phyloP scores from a whole-genome alignment of 2,113 vertebrate genomes.

The Willisornis vidua region DNA sequence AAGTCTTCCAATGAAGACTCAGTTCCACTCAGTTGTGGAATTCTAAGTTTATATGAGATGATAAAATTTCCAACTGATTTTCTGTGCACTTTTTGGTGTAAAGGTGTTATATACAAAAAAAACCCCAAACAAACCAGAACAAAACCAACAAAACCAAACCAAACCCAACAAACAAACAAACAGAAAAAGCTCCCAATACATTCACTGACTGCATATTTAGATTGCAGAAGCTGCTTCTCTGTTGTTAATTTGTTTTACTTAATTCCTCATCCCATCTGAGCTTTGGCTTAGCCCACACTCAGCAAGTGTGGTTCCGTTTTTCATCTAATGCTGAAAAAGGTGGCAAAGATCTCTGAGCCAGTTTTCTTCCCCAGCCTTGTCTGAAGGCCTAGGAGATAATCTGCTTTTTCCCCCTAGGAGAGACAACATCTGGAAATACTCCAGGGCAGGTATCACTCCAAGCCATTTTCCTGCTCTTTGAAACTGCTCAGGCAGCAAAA shows the following conservation, averaged over 20 bases:
- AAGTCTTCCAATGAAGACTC: background rate
- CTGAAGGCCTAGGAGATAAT: background rate
- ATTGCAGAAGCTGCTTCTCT: background rate
- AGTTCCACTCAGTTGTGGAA: background rate
- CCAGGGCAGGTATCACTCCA: background rate
- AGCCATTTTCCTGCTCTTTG: background rate
- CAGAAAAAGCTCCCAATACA: background rate
- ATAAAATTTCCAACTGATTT: background rate
- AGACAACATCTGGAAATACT: conserved; percentile 10
- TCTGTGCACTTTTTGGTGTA: background rate
- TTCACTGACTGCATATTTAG: background rate
- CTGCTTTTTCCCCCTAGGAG: background rate
- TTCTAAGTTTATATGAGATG: background rate
- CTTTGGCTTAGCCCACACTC: background rate
- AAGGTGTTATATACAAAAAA: background rate
- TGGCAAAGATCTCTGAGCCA: background rate
- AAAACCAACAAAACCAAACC: background rate
- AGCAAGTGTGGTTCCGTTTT: background rate
- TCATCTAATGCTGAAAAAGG: background rate
- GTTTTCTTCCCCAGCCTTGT: background rate
- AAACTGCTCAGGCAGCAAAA: background rate
- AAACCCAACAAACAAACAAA: background rate
- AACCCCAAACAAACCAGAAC: background rate
- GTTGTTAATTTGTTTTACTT: background rate
- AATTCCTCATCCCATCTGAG: background rate